A percentile compares a stretch with the other conserved stretches of the same genome.
phyloP scores from a whole-genome alignment of 2,113 vertebrate genomes.

The Heterocephalus glaber region DNA sequence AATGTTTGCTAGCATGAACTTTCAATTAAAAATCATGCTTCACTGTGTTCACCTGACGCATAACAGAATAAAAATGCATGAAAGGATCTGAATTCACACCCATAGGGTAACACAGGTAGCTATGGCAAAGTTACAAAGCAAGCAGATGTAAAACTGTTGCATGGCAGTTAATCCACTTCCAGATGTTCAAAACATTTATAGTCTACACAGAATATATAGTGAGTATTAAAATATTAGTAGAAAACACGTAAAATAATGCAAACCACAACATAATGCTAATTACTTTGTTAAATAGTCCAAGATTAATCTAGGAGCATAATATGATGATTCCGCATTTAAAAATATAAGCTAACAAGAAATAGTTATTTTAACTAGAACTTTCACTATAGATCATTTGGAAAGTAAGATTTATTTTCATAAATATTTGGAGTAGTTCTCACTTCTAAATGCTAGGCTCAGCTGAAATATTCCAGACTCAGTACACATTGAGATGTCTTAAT shows the following conservation, averaged over 20 bases:
- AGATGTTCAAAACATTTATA: constrained; percentile 67
- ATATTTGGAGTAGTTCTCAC: not conserved
- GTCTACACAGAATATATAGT: not conserved
- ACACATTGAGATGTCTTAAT: not conserved
- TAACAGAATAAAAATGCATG: constrained; percentile 79
- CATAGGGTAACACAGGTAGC: constrained; percentile 60
- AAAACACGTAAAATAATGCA: constrained; percentile 35
- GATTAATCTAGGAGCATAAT: not conserved
- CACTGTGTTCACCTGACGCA: constrained; percentile 54
- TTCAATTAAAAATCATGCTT: constrained; percentile 56
- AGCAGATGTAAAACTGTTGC: constrained; percentile 72
- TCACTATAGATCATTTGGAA: not conserved
- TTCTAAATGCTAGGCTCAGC: not conserved
- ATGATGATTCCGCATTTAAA: not conserved
- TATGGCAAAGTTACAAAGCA: constrained; percentile 70
- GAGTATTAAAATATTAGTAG: constrained; percentile 6
- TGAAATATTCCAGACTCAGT: not conserved
- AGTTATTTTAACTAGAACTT: not conserved
- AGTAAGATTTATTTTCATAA: constrained; percentile 21
- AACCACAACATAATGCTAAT: not conserved
- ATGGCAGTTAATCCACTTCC: constrained; percentile 80
- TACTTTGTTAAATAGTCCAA: constrained; percentile 32
- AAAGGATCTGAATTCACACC: constrained; percentile 67
- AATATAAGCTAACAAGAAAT: not conserved
- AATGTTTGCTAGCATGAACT: constrained; percentile 42